These are phyloP conservation scores for Cactoblastis cactorum DNA, from an alignment of 2,888 invertebrate genomes.

Conservation along the genomic window DNA sequence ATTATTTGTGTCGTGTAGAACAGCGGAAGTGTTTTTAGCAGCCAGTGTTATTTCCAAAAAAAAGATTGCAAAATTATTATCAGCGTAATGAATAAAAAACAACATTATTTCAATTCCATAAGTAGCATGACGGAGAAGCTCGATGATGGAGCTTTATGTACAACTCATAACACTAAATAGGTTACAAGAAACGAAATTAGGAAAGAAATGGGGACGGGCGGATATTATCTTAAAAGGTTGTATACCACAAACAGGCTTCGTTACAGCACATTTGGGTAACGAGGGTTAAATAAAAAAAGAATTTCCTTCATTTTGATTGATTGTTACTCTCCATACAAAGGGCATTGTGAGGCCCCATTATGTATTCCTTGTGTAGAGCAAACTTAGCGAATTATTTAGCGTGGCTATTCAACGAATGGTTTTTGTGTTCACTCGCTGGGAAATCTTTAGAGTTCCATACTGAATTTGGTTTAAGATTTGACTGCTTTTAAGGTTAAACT, in stretches of 20 bases:
- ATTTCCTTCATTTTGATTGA: background rate
- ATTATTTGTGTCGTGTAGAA: too few species aligned
- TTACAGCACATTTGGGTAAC: slow-evolving; percentile 1
- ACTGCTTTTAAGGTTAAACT: background rate
- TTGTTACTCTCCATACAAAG: slow-evolving; percentile 2
- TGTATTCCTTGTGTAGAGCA: background rate
- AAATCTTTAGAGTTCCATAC: background rate
- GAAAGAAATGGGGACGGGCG: too few species aligned
- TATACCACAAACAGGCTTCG: background rate
- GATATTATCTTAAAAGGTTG: background rate
- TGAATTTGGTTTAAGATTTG: background rate
- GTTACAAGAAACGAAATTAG: too few species aligned
- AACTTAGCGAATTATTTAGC: slow-evolving; percentile 1
- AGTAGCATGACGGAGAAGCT: too few species aligned
- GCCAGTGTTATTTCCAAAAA: too few species aligned
- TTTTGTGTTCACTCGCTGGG: background rate
- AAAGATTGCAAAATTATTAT: too few species aligned
- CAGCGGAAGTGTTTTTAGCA: too few species aligned
- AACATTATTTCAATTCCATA: too few species aligned
- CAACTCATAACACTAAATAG: too few species aligned
- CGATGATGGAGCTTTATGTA: too few species aligned
- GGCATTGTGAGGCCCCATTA: background rate
- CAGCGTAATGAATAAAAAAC: too few species aligned
- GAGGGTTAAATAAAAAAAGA: slow-evolving; percentile 4
- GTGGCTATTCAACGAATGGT: background rate